Evolutionary conservation across 1,140 invertebrate species (phyloP).

Genomic region (Platyscapa corneri): DNA sequence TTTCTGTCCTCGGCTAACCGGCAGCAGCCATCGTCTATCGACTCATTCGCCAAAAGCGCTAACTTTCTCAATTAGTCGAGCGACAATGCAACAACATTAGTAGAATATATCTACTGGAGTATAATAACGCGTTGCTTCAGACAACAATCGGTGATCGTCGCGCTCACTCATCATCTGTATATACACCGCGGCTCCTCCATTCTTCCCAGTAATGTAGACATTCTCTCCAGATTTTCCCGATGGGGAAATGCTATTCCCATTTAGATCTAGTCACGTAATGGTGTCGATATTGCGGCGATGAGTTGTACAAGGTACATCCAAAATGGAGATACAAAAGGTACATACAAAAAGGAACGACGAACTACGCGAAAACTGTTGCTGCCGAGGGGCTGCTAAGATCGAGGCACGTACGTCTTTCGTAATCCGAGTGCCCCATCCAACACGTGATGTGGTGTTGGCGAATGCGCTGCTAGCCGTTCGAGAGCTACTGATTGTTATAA

Average conservation of each 20-base stretch:
- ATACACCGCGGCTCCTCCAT: slow-evolving; percentile 28
- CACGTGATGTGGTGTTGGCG: no score
- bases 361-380: not conserved
- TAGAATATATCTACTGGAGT: slow-evolving; percentile 60
- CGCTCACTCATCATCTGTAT: slow-evolving; percentile 50
- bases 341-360: not conserved
- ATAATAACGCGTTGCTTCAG: slow-evolving; percentile 66
- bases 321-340: no score
- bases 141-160: slow-evolving; percentile 63
- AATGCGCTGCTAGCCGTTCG: no score
- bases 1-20: slow-evolving; percentile 21
- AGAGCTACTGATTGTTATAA: slow-evolving; percentile 68
- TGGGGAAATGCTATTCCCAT: not conserved
- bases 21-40: not conserved
- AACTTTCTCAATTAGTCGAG: slow-evolving; percentile 72
- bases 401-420: no score
- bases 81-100: slow-evolving; percentile 66
- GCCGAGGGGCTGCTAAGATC: no score
- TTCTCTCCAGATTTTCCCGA: not conserved
- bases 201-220: slow-evolving; percentile 29
- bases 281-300: not conserved
- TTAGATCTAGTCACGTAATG: not conserved
- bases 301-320: not conserved
- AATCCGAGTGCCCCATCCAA: no score
- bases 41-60: slow-evolving; percentile 43